Percentiles rank a stretch among this genome's conserved stretches.
These are phyloP conservation scores for Clupea harengus DNA, from an alignment of 2,113 vertebrate genomes.

Conservation along the genomic window DNA sequence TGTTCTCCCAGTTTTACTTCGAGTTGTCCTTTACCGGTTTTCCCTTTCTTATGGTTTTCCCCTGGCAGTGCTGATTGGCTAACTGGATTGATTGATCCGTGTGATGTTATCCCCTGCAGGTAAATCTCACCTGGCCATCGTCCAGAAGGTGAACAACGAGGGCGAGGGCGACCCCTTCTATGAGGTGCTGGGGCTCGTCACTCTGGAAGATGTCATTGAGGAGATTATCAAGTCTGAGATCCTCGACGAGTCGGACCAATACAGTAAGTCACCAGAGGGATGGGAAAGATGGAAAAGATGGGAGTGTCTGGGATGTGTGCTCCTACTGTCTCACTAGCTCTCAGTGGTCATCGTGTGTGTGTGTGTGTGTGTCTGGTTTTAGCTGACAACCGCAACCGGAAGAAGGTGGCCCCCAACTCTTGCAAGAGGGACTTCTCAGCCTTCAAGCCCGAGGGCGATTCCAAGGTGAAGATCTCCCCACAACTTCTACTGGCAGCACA, in stretches of 20 bases:
- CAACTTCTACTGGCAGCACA: conserved; percentile 95
- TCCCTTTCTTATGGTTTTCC: no score
- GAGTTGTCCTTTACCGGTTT: no score
- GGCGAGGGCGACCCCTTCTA: conserved; percentile 97
- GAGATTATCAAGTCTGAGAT: conserved; percentile 97
- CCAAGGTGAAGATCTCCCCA: conserved; percentile 92
- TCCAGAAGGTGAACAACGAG: conserved; percentile 98
- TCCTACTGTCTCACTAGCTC: neutral
- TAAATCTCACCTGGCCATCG: conserved; percentile 96
- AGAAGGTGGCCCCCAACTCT: conserved; percentile 76
- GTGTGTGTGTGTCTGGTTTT: conserved; percentile 25
- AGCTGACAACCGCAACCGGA: conserved; percentile 90
- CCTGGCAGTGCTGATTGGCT: neutral
- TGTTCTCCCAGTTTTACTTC: neutral
- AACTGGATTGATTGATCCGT: neutral
- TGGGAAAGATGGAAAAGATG: no score
- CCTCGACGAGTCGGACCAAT: conserved; percentile 88
- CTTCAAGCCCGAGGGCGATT: conserved; percentile 87
- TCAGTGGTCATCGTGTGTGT: neutral
- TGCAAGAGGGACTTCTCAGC: conserved; percentile 87
- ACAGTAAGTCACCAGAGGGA: conserved; percentile 75
- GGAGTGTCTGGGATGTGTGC: neutral
- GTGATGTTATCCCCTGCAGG: conserved; percentile 63
- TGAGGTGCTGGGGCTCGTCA: conserved; percentile 92
- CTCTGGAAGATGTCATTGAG: conserved; percentile 93